Percentiles rank a stretch among this genome's conserved stretches.
Evolutionary conservation across 2,797 vertebrate genomes (phyloP).

Genomic region (Rhodeus uyekii): DNA sequence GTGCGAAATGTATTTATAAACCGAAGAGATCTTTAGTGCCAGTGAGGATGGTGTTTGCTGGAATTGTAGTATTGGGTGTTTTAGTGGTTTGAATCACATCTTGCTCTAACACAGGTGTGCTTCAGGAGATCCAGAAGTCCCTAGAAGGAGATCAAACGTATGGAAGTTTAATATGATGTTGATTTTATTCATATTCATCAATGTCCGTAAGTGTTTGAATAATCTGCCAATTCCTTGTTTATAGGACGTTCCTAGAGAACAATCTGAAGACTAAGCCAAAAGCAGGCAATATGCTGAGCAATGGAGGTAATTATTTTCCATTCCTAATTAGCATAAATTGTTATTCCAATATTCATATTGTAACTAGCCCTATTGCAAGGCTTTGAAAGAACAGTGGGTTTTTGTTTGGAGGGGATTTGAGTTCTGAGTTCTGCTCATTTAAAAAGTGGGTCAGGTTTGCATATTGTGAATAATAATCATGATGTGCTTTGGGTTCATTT

Average conservation of each 20-base stretch:
- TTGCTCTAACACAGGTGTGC: constrained; percentile 79
- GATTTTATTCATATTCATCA: neutral
- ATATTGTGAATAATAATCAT: neutral
- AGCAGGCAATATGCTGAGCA: constrained; percentile 62
- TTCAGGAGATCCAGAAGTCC: constrained; percentile 95
- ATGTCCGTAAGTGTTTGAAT: neutral
- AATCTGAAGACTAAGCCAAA: constrained; percentile 70
- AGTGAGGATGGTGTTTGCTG: neutral
- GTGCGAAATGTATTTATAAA: neutral
- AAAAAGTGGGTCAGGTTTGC: neutral
- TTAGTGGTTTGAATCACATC: constrained; percentile 33
- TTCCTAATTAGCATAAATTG: neutral
- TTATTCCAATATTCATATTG: neutral
- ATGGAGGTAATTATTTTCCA: constrained; percentile 64
- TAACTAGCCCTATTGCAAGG: neutral
- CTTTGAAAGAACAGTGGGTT: neutral
- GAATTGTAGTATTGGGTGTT: neutral
- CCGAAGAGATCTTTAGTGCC: neutral
- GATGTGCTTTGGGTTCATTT: neutral
- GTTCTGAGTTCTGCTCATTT: neutral
- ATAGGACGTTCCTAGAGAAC: constrained; percentile 75
- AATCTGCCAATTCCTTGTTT: constrained; percentile 34
- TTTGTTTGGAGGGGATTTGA: neutral
- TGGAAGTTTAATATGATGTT: constrained; percentile 65
- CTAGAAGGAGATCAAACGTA: constrained; percentile 88